Percentiles rank a stretch among this genome's conserved stretches.
Conservation (phyloP, 2,888 invertebrate genomes). For the Incurvaria masculella region DNA sequence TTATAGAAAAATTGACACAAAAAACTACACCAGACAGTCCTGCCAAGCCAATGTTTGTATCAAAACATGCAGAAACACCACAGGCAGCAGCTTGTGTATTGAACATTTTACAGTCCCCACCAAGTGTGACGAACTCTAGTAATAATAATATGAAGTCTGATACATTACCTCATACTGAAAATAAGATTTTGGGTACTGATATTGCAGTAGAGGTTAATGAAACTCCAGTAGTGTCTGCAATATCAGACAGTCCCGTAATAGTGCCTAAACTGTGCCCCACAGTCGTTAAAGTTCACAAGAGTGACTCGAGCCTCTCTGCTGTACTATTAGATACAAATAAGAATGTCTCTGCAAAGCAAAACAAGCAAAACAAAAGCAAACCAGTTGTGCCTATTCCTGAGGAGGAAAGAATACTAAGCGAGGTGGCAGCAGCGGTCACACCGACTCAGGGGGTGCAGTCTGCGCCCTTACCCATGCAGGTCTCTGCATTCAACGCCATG, state of each 20-base stretch:
- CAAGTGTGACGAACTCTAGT: conserved; percentile 40
- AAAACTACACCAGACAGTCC: conserved; percentile 30
- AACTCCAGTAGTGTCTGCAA: conserved; percentile 69
- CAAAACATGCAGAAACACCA: conserved; percentile 32
- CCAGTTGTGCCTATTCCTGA: conserved; percentile 34
- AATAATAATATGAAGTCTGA: conserved; percentile 51
- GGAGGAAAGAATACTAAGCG: no score
- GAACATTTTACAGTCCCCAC: conserved; percentile 31
- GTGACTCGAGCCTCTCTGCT: conserved; percentile 29
- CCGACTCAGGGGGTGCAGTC: no score
- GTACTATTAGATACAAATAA: conserved; percentile 44
- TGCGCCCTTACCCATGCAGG: no score
- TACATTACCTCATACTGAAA: conserved; percentile 41
- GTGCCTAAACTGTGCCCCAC: conserved; percentile 53
- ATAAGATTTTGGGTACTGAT: conserved; percentile 39
- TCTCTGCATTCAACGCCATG: no score
- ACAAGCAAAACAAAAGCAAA: conserved; percentile 32
- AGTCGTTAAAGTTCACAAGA: conserved; percentile 39
- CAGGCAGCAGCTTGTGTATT: conserved; percentile 23
- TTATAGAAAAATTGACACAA: conserved; percentile 42
- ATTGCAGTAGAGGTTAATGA: conserved; percentile 34
- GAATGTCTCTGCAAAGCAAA: conserved; percentile 32
- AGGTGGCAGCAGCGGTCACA: no score
- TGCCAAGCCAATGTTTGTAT: conserved; percentile 28
- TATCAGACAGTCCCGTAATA: conserved; percentile 65